These are phyloP conservation scores for Emydura subglobosa DNA, from an alignment of 2,113 vertebrate genomes.

Conservation along the genomic window DNA sequence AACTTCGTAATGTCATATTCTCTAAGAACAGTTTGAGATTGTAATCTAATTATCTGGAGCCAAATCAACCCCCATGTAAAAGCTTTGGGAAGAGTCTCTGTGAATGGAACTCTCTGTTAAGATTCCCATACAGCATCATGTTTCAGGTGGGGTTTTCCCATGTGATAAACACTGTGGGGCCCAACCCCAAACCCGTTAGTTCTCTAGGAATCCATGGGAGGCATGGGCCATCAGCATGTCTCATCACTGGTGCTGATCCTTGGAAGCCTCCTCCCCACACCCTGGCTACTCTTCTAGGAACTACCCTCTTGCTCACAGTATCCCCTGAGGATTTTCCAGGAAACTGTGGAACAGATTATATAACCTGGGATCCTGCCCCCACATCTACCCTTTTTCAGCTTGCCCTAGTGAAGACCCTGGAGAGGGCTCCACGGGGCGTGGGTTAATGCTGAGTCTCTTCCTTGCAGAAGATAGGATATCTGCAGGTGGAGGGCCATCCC, in stretches of 20 bases:
- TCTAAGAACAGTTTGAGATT: not conserved
- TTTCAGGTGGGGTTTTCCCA: not conserved
- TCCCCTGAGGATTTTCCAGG: not conserved
- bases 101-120: not conserved
- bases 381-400: not conserved
- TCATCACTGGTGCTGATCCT: not conserved
- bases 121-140: not conserved
- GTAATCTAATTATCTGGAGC: not conserved
- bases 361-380: not conserved
- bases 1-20: conserved; percentile 9
- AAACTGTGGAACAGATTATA: not conserved
- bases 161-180: not conserved
- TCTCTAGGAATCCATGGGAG: not conserved
- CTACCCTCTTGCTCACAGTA: not conserved
- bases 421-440: fast-evolving
- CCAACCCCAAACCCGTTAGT: not conserved
- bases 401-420: fast-evolving
- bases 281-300: not conserved
- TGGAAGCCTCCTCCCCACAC: not conserved
- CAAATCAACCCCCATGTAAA: not conserved
- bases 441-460: not conserved
- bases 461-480: not conserved
- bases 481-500: fast-evolving
- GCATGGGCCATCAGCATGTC: too few species aligned
- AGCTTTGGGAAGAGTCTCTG: not conserved